Evolutionary conservation across 2,797 vertebrate species (phyloP), one percentile per base, ranked within the genome.

Genomic region (Borostomias antarcticus): DNA sequence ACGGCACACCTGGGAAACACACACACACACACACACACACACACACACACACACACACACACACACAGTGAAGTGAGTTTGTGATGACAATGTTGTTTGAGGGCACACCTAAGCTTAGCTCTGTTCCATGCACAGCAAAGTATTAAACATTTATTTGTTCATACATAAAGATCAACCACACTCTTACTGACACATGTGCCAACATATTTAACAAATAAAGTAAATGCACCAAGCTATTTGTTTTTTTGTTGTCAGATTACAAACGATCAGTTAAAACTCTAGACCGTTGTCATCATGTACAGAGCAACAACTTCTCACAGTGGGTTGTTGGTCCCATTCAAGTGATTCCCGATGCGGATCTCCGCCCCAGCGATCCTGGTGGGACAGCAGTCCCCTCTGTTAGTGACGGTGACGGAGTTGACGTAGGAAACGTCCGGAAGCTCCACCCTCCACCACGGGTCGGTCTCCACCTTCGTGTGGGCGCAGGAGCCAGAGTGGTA

Each of bases 371-470:
- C 43, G 4, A 89, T 60, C 17, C 68, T 43, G 0, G 68, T 1
- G 0, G 45, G 0, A 53, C 66, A n/a, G 2, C 1, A 0, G 15
- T 40, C 9, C 7, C 51, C 3, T 64, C 17, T 5, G 11, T 78
- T 88, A 35, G 72, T 76, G 19, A 90, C 53, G 1, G 56, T 78
- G 1, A 91, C 64, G 17, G 77, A 60, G 43, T 75, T 78, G 19
- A 90, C 77, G 73, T 66, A 86, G 11, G 85, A 77, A 0, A 33
- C 75, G 45, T 51, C 77, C 26, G 72, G 30, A 5, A 90, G 74
- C 48, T 90, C 79, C 66, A 90, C 62, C 21, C 86, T 70, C 89
- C 89, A 90, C 90, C 89, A 90, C 62, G 89, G 72, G 9, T 2
- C 57, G 0, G 64, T 1, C 0, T 74, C 17, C 0, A 0, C 0